These are phyloP conservation scores for Peromyscus polionotus DNA, from an alignment of 2,113 vertebrate species.

Conservation along the genomic window DNA sequence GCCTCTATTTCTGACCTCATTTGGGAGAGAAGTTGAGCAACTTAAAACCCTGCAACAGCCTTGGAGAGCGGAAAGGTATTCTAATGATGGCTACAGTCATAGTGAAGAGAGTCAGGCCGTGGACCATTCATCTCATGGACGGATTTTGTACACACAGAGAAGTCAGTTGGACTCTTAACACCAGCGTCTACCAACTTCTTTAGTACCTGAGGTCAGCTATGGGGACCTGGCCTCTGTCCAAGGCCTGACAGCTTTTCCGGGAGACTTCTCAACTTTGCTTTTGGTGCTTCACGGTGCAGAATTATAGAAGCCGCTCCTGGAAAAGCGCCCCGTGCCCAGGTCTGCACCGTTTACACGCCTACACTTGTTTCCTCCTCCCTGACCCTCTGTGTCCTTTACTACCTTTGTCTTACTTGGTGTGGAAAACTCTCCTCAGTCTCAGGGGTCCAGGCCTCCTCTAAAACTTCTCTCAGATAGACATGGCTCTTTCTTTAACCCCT, in stretches of 20 bases:
- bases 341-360: neutral
- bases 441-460: neutral
- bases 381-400: neutral
- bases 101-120: neutral
- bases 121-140: neutral
- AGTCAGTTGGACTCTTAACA: neutral
- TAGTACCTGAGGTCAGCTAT: neutral
- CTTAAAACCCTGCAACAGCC: neutral
- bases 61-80: constrained; percentile 20
- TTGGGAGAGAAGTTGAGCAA: constrained; percentile 20
- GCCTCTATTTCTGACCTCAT: constrained; percentile 59
- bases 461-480: neutral
- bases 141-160: neutral
- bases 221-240: neutral
- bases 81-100: neutral
- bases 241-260: neutral
- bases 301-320: neutral
- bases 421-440: neutral
- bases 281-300: neutral
- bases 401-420: neutral
- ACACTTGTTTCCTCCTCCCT: neutral
- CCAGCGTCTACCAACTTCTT: neutral
- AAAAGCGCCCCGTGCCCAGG: neutral
- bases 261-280: neutral
- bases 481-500: neutral